Percentiles rank a stretch among this genome's conserved stretches.
Conservation (phyloP, 2,113 vertebrate genomes). For the Phocoena phocoena region DNA sequence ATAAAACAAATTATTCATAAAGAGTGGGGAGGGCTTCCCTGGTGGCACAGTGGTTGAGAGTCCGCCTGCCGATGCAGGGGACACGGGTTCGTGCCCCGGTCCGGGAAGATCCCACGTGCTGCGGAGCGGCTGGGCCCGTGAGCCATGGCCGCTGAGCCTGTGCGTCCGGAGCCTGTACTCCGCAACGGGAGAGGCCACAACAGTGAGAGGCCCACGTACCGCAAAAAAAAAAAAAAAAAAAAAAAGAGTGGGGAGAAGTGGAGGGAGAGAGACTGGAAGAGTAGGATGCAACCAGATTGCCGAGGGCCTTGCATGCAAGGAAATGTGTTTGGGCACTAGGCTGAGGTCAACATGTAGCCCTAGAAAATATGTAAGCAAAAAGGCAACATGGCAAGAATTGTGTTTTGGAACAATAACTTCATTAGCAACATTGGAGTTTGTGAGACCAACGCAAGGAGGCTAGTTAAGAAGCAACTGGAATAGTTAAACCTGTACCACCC, state of each 20-base stretch:
- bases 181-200: too few species aligned
- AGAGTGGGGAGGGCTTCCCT: background rate
- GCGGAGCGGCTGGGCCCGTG: too few species aligned
- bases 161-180: too few species aligned
- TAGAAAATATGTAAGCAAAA: background rate
- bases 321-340: background rate
- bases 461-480: background rate
- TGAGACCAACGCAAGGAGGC: background rate
- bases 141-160: too few species aligned
- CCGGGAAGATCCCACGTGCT: too few species aligned
- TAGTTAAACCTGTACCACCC: background rate
- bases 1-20: background rate
- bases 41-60: too few species aligned
- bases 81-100: too few species aligned
- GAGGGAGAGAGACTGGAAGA: background rate
- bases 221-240: too few species aligned
- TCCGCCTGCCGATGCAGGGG: too few species aligned
- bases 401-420: background rate
- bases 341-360: background rate
- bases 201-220: too few species aligned
- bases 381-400: background rate
- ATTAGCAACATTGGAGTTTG: background rate
- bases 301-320: background rate
- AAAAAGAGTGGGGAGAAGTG: background rate
- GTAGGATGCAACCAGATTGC: background rate